Evolutionary conservation across 2,113 vertebrate species (phyloP).

Genomic region (Agelaius phoeniceus): DNA sequence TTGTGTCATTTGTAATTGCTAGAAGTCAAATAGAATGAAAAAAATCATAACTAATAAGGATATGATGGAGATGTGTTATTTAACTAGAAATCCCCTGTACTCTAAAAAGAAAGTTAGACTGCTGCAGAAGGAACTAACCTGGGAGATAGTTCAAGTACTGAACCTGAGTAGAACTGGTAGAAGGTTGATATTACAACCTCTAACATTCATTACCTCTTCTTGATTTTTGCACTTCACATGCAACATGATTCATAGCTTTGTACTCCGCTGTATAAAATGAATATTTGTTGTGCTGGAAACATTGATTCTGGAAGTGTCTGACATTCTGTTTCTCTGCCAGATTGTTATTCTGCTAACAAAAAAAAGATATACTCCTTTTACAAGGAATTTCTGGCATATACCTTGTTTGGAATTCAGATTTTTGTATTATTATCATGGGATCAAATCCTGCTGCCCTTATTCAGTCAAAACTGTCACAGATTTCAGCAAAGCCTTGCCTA

Average conservation of each 20-base stretch:
- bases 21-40: not conserved
- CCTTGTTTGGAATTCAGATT: not conserved
- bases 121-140: not conserved
- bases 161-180: not conserved
- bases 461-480: not conserved
- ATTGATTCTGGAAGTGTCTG: not conserved
- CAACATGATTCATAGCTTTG: not conserved
- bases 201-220: not conserved
- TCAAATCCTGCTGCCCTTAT: constrained; percentile 17
- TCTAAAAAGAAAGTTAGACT: not conserved
- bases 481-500: not conserved
- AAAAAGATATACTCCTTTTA: not conserved
- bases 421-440: not conserved
- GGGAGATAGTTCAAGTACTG: not conserved
- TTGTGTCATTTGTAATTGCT: not conserved
- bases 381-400: not conserved
- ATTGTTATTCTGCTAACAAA: not conserved
- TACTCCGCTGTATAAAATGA: not conserved
- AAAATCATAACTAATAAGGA: not conserved
- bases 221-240: not conserved
- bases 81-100: not conserved
- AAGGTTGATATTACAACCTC: not conserved
- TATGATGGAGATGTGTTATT: not conserved
- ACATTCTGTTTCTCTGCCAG: not conserved
- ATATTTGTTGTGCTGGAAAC: not conserved